Evolutionary conservation across 2,113 vertebrate species (phyloP), one percentile per base, ranked within the genome.

Genomic region (Cyprinodon brontotheroides): DNA sequence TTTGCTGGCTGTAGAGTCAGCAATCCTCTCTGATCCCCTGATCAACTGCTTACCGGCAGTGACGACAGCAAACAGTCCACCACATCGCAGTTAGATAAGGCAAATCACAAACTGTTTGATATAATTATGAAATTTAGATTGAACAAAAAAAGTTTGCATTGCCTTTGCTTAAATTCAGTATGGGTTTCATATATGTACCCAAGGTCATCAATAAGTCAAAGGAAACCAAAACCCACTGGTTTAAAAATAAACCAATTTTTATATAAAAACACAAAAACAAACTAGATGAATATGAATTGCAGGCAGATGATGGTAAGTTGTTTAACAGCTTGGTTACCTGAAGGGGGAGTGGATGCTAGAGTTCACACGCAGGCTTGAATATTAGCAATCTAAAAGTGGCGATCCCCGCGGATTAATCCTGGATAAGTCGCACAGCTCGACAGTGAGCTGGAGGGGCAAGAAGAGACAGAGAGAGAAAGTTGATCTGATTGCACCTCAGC

Each of bases 11-110:
- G 64, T 74, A 85, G 75, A 68, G 87, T 87, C 81, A 87, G 87
- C 94, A 96, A 96, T 94, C 91, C 89, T 79, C 60, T 86, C 86
- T 93, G 92, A 91, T 94, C 91, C 93, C 93, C 88, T 86, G 89
- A 91, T 91, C 91, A 92, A 89, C 91, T 85, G 84, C 88, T 94
- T 95, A 93, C 81, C 86, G 80, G 77, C 83, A 57, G 77, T 67
- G 80, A 94, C 92, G 92, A 81, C 82, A 93, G 91, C 90, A 80
- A 87, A 90, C 90, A 90, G 90, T 76, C 48, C 62, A 41, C 37
- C 70, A 65, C 64, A 50, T 9, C 67, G 78, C 66, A 65, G 47
- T 41, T 41, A 10, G 22, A 22, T n/a, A 8, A 77, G 8, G 10
- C 69, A 68, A 76, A 63, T 10, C 40, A 63, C 20, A 37, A 57